Conservation (phyloP, 2,113 vertebrate genomes). For the Garra rufa region DNA sequence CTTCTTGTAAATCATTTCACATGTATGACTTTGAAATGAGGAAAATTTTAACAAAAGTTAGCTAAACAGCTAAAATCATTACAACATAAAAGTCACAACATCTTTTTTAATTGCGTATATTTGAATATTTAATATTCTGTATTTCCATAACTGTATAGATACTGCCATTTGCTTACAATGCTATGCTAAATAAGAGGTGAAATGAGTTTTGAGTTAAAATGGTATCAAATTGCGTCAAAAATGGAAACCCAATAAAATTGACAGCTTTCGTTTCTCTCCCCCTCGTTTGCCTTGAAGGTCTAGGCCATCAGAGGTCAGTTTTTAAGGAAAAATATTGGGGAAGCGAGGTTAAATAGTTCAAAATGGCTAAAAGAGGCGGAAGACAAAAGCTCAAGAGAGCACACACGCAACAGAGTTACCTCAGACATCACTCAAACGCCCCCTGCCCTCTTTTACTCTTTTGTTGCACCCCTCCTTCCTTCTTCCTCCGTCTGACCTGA, state of each 20-base stretch:
- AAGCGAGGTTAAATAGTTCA: slow-evolving; percentile 80
- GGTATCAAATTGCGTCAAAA: slow-evolving; percentile 85
- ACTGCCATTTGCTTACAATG: slow-evolving; percentile 74
- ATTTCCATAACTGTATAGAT: slow-evolving; percentile 63
- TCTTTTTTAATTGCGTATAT: not conserved
- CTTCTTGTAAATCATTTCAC: not conserved
- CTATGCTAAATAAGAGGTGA: slow-evolving; percentile 67
- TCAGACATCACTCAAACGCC: slow-evolving; percentile 56
- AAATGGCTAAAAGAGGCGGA: slow-evolving; percentile 55
- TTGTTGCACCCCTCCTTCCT: slow-evolving; percentile 14
- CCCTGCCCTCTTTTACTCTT: slow-evolving; percentile 28
- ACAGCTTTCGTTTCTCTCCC: slow-evolving; percentile 61
- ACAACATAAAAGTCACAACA: no score
- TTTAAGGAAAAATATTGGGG: slow-evolving; percentile 67
- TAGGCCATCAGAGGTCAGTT: slow-evolving; percentile 76
- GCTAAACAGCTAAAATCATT: not conserved
- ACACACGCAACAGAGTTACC: slow-evolving; percentile 69
- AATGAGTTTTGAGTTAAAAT: slow-evolving; percentile 83
- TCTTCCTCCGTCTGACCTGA: slow-evolving; percentile 55
- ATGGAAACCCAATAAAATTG: slow-evolving; percentile 88
- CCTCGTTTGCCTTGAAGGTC: slow-evolving; percentile 65
- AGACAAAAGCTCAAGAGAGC: slow-evolving; percentile 45
- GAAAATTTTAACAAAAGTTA: no score
- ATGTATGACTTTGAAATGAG: not conserved
- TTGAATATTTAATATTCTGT: not conserved